Evolutionary conservation across 2,888 invertebrate genomes (phyloP).

Genomic region (Aspidiotus destructor): DNA sequence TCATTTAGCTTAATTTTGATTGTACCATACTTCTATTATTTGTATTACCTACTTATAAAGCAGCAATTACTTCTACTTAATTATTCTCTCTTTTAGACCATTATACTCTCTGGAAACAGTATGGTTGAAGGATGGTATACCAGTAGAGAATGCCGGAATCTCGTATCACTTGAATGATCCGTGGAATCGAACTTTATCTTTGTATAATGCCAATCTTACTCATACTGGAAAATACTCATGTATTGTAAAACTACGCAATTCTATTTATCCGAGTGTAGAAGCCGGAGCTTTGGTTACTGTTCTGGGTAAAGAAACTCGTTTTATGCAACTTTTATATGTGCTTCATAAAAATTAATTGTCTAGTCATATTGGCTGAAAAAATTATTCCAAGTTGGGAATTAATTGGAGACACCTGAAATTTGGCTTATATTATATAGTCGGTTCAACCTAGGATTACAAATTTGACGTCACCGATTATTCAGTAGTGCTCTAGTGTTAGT

Average conservation of each 20-base stretch:
- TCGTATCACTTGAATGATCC: conserved; percentile 70
- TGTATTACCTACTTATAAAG: neutral
- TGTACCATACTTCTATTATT: neutral
- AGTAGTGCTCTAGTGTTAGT: no score
- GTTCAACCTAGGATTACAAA: no score
- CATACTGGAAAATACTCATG: conserved; percentile 77
- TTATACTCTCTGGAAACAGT: conserved; percentile 73
- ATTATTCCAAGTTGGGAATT: no score
- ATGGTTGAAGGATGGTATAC: conserved; percentile 82
- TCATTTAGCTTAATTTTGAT: conserved; percentile 2
- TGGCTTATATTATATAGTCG: no score
- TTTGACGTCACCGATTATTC: no score
- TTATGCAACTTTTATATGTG: no score
- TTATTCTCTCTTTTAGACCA: conserved; percentile 46
- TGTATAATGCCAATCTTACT: conserved; percentile 68
- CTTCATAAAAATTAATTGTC: no score
- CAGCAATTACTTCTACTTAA: neutral
- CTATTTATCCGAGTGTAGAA: conserved; percentile 63
- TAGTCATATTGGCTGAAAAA: no score
- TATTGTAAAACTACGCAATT: conserved; percentile 66
- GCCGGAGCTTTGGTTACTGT: conserved; percentile 69
- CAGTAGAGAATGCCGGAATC: conserved; percentile 69
- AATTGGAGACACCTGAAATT: no score
- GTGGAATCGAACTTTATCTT: conserved; percentile 77
- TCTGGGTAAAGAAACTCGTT: conserved; percentile 44